Evolutionary conservation across 2,797 vertebrate genomes (phyloP).

Genomic region (Cossypha dichroa): DNA sequence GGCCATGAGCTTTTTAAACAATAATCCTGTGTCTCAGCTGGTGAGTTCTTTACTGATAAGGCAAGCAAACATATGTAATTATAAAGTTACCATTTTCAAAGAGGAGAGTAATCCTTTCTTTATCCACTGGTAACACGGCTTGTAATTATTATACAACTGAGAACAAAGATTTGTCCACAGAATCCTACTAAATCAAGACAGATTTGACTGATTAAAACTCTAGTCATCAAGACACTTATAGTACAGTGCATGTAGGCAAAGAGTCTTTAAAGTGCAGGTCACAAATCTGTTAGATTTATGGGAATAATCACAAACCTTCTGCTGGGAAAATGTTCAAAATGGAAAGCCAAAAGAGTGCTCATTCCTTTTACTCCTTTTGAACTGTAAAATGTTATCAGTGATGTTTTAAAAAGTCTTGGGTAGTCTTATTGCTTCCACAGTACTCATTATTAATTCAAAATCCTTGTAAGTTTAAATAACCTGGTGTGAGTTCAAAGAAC

Average conservation of each 20-base stretch:
- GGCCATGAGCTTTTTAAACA: constrained; percentile 44
- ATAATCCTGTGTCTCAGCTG: constrained; percentile 61
- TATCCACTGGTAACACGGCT: constrained; percentile 82
- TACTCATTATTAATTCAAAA: constrained; percentile 5
- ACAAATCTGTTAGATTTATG: constrained; percentile 32
- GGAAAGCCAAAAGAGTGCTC: background rate
- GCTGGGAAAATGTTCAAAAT: background rate
- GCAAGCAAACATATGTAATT: constrained; percentile 75
- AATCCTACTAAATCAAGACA: constrained; percentile 86
- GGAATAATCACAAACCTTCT: constrained; percentile 27
- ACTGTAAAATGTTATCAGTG: background rate
- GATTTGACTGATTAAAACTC: constrained; percentile 86
- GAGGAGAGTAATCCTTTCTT: constrained; percentile 82
- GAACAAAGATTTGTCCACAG: constrained; percentile 85
- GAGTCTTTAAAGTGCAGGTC: constrained; percentile 28
- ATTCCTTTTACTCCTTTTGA: background rate
- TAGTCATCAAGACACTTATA: constrained; percentile 69
- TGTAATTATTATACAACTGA: constrained; percentile 78
- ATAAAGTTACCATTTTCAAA: constrained; percentile 80
- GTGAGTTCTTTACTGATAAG: constrained; percentile 65
- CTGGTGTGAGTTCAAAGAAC: background rate
- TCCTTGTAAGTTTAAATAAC: background rate
- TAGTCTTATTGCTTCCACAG: background rate
- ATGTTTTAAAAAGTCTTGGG: background rate
- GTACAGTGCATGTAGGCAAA: constrained; percentile 7